A percentile compares a stretch with the other conserved stretches of the same genome.
These are phyloP conservation scores for Planococcus citri DNA, from an alignment of 1,140 invertebrate genomes.

Conservation along the genomic window DNA sequence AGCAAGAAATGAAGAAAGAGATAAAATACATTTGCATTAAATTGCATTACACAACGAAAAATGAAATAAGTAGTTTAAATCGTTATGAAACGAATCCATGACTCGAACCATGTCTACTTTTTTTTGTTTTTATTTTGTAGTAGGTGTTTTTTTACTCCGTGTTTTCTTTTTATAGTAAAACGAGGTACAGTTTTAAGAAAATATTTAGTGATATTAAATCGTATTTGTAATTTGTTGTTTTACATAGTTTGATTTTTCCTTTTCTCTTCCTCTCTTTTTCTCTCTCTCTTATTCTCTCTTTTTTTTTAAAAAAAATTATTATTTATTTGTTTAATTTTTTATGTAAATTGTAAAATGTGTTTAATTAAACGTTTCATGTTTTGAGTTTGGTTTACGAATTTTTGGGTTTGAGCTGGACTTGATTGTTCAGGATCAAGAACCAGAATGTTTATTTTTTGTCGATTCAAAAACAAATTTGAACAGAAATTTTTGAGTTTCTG, in stretches of 20 bases:
- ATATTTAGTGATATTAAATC: conserved; percentile 1
- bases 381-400: not conserved
- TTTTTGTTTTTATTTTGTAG: too few relatives aligned
- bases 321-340: conserved; percentile 1
- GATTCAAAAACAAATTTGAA: too few relatives aligned
- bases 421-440: too few relatives aligned
- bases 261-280: not conserved
- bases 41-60: not conserved
- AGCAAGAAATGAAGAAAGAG: not conserved
- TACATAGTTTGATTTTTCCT: not conserved
- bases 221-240: not conserved
- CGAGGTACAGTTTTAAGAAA: not conserved
- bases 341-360: not conserved
- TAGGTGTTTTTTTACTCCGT: too few relatives aligned
- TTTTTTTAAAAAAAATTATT: too few relatives aligned
- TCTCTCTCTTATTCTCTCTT: not conserved
- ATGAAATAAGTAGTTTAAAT: not conserved
- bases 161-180: not conserved
- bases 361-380: not conserved
- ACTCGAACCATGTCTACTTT: not conserved
- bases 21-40: not conserved
- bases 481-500: too few relatives aligned
- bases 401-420: too few relatives aligned
- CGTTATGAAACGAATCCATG: not conserved
- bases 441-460: too few relatives aligned